These are phyloP conservation scores for Camelus dromedarius DNA, from an alignment of 2,113 vertebrate species.

Conservation along the genomic window DNA sequence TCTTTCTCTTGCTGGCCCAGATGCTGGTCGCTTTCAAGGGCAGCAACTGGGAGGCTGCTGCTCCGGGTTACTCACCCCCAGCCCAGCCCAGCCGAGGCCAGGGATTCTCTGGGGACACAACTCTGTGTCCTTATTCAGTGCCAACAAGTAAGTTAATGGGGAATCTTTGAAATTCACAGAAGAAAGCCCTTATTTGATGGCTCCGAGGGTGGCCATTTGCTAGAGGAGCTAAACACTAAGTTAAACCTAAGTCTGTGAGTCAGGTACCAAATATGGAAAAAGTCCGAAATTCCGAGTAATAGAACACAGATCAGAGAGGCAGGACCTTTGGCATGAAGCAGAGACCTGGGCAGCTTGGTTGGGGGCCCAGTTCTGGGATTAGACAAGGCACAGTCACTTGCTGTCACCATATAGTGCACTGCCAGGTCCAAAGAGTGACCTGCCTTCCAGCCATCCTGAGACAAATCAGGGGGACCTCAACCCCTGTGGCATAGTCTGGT, in stretches of 20 bases:
- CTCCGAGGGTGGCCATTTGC: not conserved
- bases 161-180: not conserved
- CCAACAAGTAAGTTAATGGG: not conserved
- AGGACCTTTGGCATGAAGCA: not conserved
- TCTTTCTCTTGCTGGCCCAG: not conserved
- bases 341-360: not conserved
- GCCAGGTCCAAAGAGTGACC: not conserved
- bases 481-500: fast-evolving
- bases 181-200: not conserved
- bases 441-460: not conserved
- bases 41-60: fast-evolving
- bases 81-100: not conserved
- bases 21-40: not conserved
- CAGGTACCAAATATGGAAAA: not conserved
- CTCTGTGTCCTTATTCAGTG: not conserved
- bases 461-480: not conserved
- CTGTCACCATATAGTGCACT: not conserved
- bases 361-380: not conserved
- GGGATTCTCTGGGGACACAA: not conserved
- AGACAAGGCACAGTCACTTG: not conserved
- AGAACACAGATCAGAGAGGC: not conserved
- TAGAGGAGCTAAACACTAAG: not conserved
- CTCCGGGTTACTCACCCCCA: fast-evolving
- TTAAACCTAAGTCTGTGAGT: not conserved
- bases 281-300: not conserved